Evolutionary conservation across 2,113 vertebrate species (phyloP).

Genomic region (Mobula hypostoma): DNA sequence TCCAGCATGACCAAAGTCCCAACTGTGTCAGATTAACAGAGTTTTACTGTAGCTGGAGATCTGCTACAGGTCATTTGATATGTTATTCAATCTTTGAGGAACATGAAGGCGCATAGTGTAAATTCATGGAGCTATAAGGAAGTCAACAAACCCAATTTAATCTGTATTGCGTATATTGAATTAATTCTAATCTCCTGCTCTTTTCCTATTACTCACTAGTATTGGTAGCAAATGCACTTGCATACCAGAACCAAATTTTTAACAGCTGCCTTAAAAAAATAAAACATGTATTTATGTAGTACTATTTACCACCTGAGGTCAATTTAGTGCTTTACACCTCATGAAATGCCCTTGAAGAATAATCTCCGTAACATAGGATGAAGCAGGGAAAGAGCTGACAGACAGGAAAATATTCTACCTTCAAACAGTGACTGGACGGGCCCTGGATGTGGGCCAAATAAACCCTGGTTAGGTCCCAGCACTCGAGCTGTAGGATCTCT

Average conservation of each 20-base stretch:
- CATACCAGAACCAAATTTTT: neutral
- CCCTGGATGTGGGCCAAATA: neutral
- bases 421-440: neutral
- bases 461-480: neutral
- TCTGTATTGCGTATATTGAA: neutral
- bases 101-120: neutral
- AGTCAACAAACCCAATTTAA: neutral
- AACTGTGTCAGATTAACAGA: too few species aligned
- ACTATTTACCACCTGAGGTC: neutral
- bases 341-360: neutral
- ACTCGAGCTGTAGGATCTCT: neutral
- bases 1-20: too few species aligned
- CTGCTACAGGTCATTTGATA: neutral
- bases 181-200: neutral
- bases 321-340: neutral
- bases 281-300: neutral
- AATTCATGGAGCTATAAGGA: neutral
- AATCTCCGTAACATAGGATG: neutral
- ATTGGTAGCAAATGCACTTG: neutral
- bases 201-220: neutral
- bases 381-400: neutral
- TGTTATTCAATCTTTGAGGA: neutral
- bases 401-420: neutral
- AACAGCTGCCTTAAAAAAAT: neutral
- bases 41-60: neutral